Evolutionary conservation across 2,797 vertebrate species (phyloP).

Genomic region (Okamejei kenojei): DNA sequence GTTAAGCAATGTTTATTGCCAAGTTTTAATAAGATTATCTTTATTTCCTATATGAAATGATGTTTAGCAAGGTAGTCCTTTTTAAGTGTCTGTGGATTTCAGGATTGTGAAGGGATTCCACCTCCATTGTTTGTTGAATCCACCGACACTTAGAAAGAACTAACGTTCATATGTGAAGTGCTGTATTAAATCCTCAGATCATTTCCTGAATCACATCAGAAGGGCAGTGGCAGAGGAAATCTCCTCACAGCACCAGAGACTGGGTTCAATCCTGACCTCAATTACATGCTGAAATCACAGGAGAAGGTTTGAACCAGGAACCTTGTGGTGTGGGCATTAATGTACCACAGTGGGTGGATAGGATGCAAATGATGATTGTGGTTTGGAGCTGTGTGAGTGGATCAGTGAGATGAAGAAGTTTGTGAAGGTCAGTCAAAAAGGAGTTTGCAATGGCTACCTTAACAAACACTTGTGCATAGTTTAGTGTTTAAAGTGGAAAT

Average conservation of each 20-base stretch:
- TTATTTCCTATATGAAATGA: not conserved
- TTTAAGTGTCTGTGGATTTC: not conserved
- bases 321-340: too few relatives aligned
- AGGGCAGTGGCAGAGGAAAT: not conserved
- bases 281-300: not conserved
- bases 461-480: not conserved
- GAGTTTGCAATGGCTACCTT: not conserved
- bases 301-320: not conserved
- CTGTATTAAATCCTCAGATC: not conserved
- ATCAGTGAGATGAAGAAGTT: not conserved
- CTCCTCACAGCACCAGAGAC: too few relatives aligned
- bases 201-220: not conserved
- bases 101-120: not conserved
- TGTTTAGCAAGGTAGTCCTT: not conserved
- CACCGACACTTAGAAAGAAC: not conserved
- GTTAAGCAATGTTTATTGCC: not conserved
- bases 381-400: not conserved
- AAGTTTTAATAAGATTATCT: not conserved
- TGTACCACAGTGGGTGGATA: not conserved
- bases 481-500: not conserved
- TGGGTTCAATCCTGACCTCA: too few relatives aligned
- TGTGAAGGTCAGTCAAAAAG: not conserved
- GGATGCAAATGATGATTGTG: not conserved
- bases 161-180: not conserved
- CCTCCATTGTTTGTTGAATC: not conserved